Percentiles rank a stretch among this genome's conserved stretches.
Evolutionary conservation across 1,140 invertebrate genomes (phyloP).

Genomic region (Idris sp.): DNA sequence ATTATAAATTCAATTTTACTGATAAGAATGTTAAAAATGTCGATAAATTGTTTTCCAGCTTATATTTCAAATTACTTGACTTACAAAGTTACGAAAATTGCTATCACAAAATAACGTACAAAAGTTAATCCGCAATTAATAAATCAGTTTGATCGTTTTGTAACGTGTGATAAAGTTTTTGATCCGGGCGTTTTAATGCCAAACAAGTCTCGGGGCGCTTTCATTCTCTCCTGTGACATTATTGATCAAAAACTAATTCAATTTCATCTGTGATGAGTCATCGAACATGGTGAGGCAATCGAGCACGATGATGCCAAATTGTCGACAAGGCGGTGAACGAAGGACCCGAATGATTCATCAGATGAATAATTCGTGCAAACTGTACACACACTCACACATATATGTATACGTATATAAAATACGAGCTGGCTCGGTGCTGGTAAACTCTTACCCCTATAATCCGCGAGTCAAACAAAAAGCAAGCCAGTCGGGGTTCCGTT

Average conservation of each 20-base stretch:
- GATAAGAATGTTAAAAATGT: no score
- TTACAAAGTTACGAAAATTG: no score
- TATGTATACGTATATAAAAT: no score
- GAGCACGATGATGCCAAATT: slow-evolving; percentile 26
- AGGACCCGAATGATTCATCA: slow-evolving; percentile 47
- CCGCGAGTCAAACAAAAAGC: slow-evolving; percentile 40
- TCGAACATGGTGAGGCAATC: slow-evolving; percentile 30
- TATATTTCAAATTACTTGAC: no score
- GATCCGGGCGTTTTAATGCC: not conserved
- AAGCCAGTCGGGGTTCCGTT: slow-evolving; percentile 14
- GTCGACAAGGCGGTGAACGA: slow-evolving; percentile 10
- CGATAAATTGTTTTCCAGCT: no score
- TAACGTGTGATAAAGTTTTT: not conserved
- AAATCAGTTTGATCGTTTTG: slow-evolving; percentile 15
- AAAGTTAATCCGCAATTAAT: no score
- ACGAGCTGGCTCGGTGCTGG: not conserved
- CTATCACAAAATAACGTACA: no score
- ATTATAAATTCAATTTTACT: no score
- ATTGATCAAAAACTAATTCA: slow-evolving; percentile 59
- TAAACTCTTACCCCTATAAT: slow-evolving; percentile 28
- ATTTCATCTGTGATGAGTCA: slow-evolving; percentile 52
- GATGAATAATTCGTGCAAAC: slow-evolving; percentile 14
- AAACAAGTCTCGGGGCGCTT: not conserved
- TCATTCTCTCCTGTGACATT: slow-evolving; percentile 14
- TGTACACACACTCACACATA: no score